Percentiles rank a stretch among this genome's conserved stretches.
Evolutionary conservation across 2,113 vertebrate genomes (phyloP).

Genomic region (Lanius ludovicianus): DNA sequence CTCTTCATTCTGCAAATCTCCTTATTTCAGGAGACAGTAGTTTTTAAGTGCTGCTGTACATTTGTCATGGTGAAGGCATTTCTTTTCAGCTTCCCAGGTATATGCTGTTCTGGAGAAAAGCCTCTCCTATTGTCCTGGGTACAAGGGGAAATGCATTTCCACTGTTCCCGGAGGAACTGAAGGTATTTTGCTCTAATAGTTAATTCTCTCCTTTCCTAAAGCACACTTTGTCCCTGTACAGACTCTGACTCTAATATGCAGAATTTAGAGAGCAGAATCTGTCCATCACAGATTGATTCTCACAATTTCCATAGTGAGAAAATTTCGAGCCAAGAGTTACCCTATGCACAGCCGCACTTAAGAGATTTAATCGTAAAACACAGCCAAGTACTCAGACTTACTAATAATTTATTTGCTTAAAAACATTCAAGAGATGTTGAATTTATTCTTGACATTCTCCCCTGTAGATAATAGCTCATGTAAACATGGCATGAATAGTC

Average conservation of each 20-base stretch:
- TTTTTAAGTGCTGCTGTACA: not conserved
- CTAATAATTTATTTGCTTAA: conserved; percentile 2
- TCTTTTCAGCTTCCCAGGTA: not conserved
- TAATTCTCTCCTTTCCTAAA: not conserved
- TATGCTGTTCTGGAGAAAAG: not conserved
- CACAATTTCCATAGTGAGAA: not conserved
- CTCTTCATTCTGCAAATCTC: conserved; percentile 1
- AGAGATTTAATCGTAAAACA: not conserved
- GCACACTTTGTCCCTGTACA: not conserved
- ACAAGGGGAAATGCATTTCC: not conserved
- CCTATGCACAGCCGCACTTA: not conserved
- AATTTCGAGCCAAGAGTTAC: not conserved
- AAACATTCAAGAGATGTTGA: not conserved
- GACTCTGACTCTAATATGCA: not conserved
- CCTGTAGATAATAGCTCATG: not conserved
- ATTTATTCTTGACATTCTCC: not conserved
- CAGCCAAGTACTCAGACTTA: not conserved
- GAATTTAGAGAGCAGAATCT: not conserved
- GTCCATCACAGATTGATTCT: not conserved
- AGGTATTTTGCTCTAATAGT: not conserved
- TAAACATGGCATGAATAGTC: conserved; percentile 25
- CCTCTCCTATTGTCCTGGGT: not conserved
- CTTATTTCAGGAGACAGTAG: not conserved
- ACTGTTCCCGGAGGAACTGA: not conserved
- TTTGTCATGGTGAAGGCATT: not conserved